Conservation (phyloP, 2,888 invertebrate genomes). For the Drepanosiphum platanoidis region DNA sequence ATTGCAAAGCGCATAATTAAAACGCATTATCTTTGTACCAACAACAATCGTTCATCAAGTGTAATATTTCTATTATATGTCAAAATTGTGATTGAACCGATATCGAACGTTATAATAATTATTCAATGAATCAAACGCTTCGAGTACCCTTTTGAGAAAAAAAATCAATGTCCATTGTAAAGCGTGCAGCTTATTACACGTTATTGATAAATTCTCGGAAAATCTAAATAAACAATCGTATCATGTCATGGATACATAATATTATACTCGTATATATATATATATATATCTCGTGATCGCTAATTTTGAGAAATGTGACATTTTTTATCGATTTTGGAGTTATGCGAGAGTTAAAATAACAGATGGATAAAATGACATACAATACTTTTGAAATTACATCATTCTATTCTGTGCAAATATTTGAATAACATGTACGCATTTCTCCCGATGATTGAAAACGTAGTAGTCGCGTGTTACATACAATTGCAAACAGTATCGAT, state of each 20-base stretch:
- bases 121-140: neutral
- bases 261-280: neutral
- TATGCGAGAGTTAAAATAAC: neutral
- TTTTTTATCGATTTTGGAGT: neutral
- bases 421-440: neutral
- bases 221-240: neutral
- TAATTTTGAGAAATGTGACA: neutral
- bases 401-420: neutral
- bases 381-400: neutral
- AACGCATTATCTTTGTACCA: neutral
- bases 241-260: too few relatives aligned
- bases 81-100: neutral
- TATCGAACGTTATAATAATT: neutral
- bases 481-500: neutral
- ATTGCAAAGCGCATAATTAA: neutral
- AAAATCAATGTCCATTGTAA: neutral
- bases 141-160: neutral
- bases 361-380: neutral
- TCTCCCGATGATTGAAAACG: neutral
- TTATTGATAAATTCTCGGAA: neutral
- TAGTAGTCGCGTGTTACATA: too few relatives aligned
- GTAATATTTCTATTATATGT: neutral
- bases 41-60: neutral
- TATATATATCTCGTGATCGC: neutral
- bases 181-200: neutral